phyloP scores from a whole-genome alignment of 1,140 invertebrate genomes.

The Pentalonia nigronervosa region DNA sequence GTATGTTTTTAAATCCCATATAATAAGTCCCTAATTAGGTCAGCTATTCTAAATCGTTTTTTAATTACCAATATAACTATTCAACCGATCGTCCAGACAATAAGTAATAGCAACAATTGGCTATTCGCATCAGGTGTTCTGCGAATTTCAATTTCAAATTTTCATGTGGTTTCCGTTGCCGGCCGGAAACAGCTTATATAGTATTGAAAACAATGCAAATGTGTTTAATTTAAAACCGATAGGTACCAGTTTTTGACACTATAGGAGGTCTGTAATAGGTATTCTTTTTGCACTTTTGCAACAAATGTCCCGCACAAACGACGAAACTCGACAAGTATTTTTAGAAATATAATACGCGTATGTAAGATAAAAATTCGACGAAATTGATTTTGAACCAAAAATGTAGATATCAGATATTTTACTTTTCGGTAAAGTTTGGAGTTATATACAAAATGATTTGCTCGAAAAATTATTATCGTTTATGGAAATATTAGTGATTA shows the following conservation, averaged over 20 bases:
- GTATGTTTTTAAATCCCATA: background rate
- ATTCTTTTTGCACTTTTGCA: background rate
- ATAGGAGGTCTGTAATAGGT: background rate
- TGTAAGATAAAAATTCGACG: background rate
- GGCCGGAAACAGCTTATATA: conserved; percentile 21
- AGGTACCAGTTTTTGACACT: background rate
- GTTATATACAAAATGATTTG: background rate
- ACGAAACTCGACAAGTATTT: background rate
- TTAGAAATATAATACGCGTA: background rate
- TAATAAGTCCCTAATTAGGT: background rate
- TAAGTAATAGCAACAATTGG: background rate
- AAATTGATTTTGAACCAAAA: background rate
- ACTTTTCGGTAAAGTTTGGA: background rate
- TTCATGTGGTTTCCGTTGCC: background rate
- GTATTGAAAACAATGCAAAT: conserved; percentile 16
- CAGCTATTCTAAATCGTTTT: background rate
- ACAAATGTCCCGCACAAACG: background rate
- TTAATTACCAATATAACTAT: background rate
- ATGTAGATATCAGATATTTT: background rate
- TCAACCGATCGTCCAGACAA: background rate
- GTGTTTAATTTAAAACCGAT: background rate
- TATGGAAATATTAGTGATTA: no score
- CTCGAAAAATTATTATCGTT: no score
- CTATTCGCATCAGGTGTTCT: conserved; percentile 8
- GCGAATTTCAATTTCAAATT: conserved; percentile 40